Conservation (phyloP, 2,888 invertebrate genomes). For the Cephus rjabovi region DNA sequence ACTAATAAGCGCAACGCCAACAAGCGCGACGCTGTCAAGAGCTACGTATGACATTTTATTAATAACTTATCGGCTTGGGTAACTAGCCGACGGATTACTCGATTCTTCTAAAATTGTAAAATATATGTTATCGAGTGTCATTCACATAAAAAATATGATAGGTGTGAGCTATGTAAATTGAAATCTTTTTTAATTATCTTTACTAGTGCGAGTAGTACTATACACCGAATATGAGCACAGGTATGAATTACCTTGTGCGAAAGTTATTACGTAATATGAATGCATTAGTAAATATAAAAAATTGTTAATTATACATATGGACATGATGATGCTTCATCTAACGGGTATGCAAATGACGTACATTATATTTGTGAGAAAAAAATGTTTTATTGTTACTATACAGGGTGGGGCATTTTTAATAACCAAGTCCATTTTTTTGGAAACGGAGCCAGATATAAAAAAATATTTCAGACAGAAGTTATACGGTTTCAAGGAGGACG, state of each 20-base stretch:
- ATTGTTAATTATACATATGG: not conserved
- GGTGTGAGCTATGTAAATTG: not conserved
- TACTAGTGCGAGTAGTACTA: not conserved
- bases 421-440: no score
- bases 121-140: not conserved
- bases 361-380: not conserved
- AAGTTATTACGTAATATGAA: not conserved
- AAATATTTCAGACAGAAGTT: no score
- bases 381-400: not conserved
- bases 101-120: constrained; percentile 10
- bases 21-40: constrained; percentile 15
- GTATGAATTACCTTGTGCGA: not conserved
- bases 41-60: constrained; percentile 32
- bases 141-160: not conserved
- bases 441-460: no score
- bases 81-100: constrained; percentile 29
- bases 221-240: not conserved
- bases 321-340: not conserved
- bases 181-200: not conserved
- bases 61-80: constrained; percentile 38
- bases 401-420: no score
- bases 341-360: not conserved
- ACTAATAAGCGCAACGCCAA: constrained; percentile 28
- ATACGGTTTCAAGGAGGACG: no score
- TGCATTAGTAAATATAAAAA: not conserved